Evolutionary conservation across 2,113 vertebrate genomes (phyloP), one percentile per base, ranked within the genome.

Genomic region (Rhinopomastus cyanomelas): DNA sequence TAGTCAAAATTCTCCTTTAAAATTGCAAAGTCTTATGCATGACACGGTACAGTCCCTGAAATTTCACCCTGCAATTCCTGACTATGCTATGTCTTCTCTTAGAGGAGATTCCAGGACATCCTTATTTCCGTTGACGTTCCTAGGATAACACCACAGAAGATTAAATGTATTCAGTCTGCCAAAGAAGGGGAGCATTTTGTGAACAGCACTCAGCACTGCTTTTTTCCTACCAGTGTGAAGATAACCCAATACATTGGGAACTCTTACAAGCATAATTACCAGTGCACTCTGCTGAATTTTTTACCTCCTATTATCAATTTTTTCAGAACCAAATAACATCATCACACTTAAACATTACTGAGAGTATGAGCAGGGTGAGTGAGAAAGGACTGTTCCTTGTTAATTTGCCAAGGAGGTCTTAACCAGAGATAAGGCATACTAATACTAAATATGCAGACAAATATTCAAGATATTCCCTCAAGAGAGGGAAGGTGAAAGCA

Each of bases 1-100:
- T 87, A 94, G 89, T 93, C 68, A 37, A 51, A 91, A 94, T 89
- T 55, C 81, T 87, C 74, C n/a, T 76, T 86, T 73, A 32, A 88
- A 88, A 88, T 68, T 4, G 3, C 59, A 66, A 34, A 65, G 55
- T 76, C 51, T 81, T 42, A 73, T 64, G 48, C 82, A 16, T 2
- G 26, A 37, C 21, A 5, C 19, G 52, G n/a, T 36, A 12, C 2
- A 3, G 48, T 14, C 59, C 34, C 71, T 53, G 59, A 83, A 93
- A 93, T 76, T 71, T 84, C 88, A 88, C 42, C 61, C 55, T 88
- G 73, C 18, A 60, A 11, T 81, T 77, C 79, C 57, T 88, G 83
- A 34, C 72, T 83, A 46, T 85, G 52, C 48, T 72, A 46, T 75
- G 25, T 19, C 59, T 74, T 72, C 74, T 66, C 36, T 42, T 21